Percentiles rank a stretch among this genome's conserved stretches.
Conservation (phyloP, 2,113 vertebrate genomes). For the Scartelaos histophorus region DNA sequence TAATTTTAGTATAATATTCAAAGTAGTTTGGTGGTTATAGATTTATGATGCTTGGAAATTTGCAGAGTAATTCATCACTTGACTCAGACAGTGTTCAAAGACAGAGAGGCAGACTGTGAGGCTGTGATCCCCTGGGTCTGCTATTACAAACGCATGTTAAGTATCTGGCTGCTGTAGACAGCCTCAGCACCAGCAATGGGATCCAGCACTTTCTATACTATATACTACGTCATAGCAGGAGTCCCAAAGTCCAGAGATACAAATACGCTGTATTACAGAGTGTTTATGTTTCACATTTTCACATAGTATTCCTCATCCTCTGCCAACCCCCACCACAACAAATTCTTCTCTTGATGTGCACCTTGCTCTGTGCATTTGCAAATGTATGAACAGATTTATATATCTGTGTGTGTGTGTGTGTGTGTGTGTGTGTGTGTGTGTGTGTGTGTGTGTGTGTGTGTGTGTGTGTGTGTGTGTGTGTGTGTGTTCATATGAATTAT, state of each 20-base stretch:
- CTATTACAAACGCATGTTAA: conserved; percentile 64
- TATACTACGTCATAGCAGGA: conserved; percentile 34
- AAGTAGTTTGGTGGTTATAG: conserved; percentile 8
- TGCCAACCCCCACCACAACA: conserved; percentile 62
- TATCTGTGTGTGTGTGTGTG: conserved; percentile 27
- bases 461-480: conserved; percentile 27
- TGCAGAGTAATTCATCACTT: conserved; percentile 28
- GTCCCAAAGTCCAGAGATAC: conserved; percentile 49
- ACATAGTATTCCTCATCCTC: conserved; percentile 48
- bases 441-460: conserved; percentile 28
- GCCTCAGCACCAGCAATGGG: conserved; percentile 42
- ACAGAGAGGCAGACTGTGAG: conserved; percentile 43
- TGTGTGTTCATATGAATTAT: conserved; percentile 54
- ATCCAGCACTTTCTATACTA: conserved; percentile 11
- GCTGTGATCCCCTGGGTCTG: conserved; percentile 48
- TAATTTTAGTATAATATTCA: conserved; percentile 1
- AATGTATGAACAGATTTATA: conserved; percentile 30
- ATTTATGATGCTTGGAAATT: conserved; percentile 22
- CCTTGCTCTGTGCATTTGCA: conserved; percentile 31
- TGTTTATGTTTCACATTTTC: conserved; percentile 42
- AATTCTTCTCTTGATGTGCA: conserved; percentile 45
- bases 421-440: conserved; percentile 30
- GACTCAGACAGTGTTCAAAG: conserved; percentile 53
- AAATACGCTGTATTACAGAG: conserved; percentile 48
- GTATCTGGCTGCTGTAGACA: conserved; percentile 57